Evolutionary conservation across 2,113 vertebrate species (phyloP).

Genomic region (Trematocara stigmaticum): DNA sequence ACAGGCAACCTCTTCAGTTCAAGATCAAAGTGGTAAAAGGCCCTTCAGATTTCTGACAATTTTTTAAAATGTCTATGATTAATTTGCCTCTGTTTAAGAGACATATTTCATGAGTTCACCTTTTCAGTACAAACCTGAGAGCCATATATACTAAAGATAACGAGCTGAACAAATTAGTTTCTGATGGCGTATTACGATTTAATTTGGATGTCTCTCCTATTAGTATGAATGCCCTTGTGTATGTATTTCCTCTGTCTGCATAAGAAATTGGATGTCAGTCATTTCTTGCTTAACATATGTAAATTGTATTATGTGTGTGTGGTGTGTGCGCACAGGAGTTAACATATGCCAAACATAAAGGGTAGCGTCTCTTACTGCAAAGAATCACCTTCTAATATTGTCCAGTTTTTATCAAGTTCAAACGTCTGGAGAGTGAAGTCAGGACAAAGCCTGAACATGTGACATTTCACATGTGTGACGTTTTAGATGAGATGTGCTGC

Average conservation of each 20-base stretch:
- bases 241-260: neutral
- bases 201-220: neutral
- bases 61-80: conserved; percentile 27
- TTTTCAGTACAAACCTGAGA: neutral
- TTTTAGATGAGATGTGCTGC: neutral
- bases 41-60: conserved; percentile 28
- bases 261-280: conserved; percentile 42
- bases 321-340: neutral
- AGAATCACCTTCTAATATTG: neutral
- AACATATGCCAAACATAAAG: neutral
- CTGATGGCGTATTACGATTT: neutral
- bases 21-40: conserved; percentile 32
- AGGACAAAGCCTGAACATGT: neutral
- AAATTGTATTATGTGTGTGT: neutral
- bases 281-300: neutral
- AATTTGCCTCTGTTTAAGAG: conserved; percentile 22
- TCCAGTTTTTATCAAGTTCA: neutral
- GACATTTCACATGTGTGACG: neutral
- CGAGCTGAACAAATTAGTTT: conserved; percentile 18
- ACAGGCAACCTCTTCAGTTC: neutral
- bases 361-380: neutral
- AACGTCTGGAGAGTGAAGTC: neutral
- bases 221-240: neutral
- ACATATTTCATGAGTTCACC: conserved; percentile 12
- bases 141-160: conserved; percentile 9